Evolutionary conservation across 35 echinoderm and acorn worm species (phyloP).

Genomic region (Lytechinus pictus): DNA sequence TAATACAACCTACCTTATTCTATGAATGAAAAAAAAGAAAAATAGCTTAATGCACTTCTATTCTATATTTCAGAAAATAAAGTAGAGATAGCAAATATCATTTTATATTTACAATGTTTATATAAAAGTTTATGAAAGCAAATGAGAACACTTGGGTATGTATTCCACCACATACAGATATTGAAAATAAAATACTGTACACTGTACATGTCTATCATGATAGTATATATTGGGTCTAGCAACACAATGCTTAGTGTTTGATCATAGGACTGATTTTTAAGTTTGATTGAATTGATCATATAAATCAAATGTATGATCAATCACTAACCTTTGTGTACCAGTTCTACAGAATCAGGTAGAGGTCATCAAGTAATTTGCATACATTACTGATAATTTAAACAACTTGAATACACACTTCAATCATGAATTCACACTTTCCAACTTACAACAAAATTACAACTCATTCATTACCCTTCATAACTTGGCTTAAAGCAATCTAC

Average conservation of each 20-base stretch:
- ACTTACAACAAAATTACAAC: background rate
- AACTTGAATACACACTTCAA: background rate
- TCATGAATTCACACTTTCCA: background rate
- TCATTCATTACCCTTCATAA: background rate
- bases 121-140: background rate
- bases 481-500: too few relatives aligned
- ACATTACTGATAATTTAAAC: background rate
- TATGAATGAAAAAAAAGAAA: background rate
- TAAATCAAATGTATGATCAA: too few relatives aligned
- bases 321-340: too few relatives aligned
- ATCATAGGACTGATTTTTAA: background rate
- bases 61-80: background rate
- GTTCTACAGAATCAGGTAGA: background rate
- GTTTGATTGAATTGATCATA: background rate
- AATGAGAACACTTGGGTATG: background rate
- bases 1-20: background rate
- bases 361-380: background rate
- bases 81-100: background rate
- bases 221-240: background rate
- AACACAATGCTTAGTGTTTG: background rate
- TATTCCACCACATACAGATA: background rate
- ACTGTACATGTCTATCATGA: background rate
- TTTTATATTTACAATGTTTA: background rate
- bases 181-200: too few relatives aligned
- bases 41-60: background rate